phyloP scores from a whole-genome alignment of 2,888 invertebrate species.

The Oscheius onirici region DNA sequence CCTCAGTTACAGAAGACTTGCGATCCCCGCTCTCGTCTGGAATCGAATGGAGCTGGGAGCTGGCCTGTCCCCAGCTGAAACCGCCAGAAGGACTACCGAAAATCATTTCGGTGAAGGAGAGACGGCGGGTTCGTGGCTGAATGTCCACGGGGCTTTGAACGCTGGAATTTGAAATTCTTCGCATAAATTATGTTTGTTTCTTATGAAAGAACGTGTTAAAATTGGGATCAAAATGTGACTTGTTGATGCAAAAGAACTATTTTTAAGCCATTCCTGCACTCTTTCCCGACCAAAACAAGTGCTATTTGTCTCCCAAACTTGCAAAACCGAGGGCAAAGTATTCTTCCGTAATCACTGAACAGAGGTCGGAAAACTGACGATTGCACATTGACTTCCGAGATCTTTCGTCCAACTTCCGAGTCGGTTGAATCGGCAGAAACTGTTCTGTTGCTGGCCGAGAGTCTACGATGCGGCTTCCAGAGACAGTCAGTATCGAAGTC shows the following conservation, averaged over 20 bases:
- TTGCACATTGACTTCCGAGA: conserved; percentile 19
- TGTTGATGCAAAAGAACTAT: no score
- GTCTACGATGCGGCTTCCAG: conserved; percentile 46
- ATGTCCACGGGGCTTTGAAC: conserved; percentile 37
- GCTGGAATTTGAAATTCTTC: background rate
- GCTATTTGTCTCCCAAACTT: no score
- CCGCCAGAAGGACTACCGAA: conserved; percentile 50
- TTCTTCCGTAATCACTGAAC: no score
- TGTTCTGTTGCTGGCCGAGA: conserved; percentile 34
- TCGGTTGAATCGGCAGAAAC: conserved; percentile 54
- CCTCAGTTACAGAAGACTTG: conserved; percentile 50
- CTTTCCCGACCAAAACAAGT: background rate
- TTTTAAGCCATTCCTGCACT: no score
- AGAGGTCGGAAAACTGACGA: background rate
- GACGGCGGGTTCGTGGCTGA: conserved; percentile 47
- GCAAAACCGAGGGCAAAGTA: no score
- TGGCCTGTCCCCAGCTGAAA: conserved; percentile 53
- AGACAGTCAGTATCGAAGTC: conserved; percentile 59
- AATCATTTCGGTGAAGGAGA: conserved; percentile 53
- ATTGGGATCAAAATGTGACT: conserved; percentile 7
- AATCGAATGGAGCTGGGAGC: conserved; percentile 3
- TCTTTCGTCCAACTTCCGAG: conserved; percentile 37
- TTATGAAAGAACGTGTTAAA: background rate
- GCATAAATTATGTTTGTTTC: no score
- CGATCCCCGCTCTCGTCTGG: conserved; percentile 35